A percentile compares a stretch with the other conserved stretches of the same genome.
Conservation (phyloP, 2,113 vertebrate genomes). For the Glaucidium brasilianum region DNA sequence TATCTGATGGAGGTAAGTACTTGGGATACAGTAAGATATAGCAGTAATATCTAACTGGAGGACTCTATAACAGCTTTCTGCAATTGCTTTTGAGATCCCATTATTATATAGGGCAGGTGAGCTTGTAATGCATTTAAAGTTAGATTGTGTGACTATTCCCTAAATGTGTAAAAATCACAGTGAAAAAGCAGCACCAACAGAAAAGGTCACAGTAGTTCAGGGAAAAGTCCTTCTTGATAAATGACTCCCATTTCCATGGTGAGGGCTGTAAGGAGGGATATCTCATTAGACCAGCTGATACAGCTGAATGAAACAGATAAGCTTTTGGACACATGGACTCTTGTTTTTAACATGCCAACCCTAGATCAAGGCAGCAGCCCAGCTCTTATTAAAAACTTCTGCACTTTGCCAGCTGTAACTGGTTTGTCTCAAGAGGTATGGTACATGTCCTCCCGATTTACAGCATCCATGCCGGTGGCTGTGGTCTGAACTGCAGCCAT, state of each 20-base stretch:
- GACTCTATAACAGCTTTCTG: neutral
- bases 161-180: neutral
- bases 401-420: neutral
- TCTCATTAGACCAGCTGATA: neutral
- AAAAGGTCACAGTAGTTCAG: slow-evolving; percentile 11
- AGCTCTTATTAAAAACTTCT: neutral
- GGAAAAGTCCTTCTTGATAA: slow-evolving; percentile 29
- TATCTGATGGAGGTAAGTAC: neutral
- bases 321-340: neutral
- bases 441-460: neutral
- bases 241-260: slow-evolving; percentile 12
- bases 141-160: neutral
- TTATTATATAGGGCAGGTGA: neutral
- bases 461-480: neutral
- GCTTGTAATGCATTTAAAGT: neutral
- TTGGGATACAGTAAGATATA: neutral
- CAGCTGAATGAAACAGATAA: slow-evolving; percentile 50
- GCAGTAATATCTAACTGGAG: neutral
- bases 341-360: neutral
- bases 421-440: neutral
- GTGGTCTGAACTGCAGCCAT: neutral
- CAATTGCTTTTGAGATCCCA: neutral
- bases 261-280: slow-evolving; percentile 37
- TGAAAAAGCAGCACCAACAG: neutral
- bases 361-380: neutral